phyloP scores from a whole-genome alignment of 2,113 vertebrate genomes.

The Petroica traversi region DNA sequence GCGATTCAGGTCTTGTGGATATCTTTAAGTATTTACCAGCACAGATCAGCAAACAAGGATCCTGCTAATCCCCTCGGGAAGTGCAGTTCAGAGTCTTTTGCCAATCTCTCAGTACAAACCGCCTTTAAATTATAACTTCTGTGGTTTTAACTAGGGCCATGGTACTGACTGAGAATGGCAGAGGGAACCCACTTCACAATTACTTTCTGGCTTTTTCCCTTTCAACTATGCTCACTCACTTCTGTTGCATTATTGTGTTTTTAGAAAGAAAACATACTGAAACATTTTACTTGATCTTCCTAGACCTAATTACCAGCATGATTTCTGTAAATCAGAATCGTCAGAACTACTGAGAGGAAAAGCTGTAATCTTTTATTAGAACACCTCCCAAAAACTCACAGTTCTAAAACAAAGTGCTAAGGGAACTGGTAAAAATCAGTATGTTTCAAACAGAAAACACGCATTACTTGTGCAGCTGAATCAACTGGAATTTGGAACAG shows the following conservation, averaged over 20 bases:
- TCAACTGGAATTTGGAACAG: background rate
- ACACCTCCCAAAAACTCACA: background rate
- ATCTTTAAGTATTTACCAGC: background rate
- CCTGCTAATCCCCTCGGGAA: background rate
- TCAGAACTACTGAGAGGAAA: background rate
- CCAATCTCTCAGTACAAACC: background rate
- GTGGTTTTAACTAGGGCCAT: background rate
- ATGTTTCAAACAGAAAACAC: background rate
- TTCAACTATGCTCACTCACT: background rate
- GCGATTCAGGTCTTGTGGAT: background rate
- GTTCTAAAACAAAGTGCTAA: background rate
- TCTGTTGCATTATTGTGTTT: background rate
- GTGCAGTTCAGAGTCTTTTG: background rate
- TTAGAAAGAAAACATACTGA: background rate
- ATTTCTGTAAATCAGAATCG: background rate
- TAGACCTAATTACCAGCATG: background rate
- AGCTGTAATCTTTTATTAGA: background rate
- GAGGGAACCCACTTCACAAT: background rate
- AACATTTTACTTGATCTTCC: background rate
- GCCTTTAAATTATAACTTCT: background rate
- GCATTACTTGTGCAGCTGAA: background rate
- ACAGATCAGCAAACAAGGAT: background rate
- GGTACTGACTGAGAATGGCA: background rate
- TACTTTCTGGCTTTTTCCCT: background rate
- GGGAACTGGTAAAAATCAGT: background rate